These are phyloP conservation scores for Malaclemys terrapin DNA, from an alignment of 2,113 vertebrate genomes.

Conservation along the genomic window DNA sequence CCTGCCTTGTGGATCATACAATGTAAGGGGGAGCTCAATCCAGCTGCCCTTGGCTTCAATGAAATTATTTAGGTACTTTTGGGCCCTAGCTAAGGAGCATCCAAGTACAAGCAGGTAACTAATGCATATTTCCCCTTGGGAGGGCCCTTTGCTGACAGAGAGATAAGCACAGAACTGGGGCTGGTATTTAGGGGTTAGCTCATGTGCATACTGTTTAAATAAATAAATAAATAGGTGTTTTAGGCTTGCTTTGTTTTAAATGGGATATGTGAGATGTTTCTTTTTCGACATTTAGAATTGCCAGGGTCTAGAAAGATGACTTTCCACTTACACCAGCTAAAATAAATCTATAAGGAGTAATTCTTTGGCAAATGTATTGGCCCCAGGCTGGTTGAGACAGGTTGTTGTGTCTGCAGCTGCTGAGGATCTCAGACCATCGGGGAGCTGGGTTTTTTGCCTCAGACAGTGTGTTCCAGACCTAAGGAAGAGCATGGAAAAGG, in stretches of 20 bases:
- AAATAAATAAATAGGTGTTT: not conserved
- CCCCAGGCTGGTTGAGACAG: not conserved
- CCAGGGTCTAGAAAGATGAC: not conserved
- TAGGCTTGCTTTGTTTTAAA: not conserved
- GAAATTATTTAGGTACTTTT: not conserved
- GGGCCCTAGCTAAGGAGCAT: not conserved
- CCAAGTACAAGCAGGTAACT: not conserved
- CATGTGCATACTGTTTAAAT: not conserved
- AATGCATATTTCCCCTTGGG: not conserved
- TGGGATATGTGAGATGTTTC: not conserved
- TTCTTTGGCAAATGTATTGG: not conserved
- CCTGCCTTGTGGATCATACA: not conserved
- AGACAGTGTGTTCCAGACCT: not conserved
- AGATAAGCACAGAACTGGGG: not conserved
- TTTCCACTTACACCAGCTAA: not conserved
- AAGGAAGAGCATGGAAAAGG: not conserved
- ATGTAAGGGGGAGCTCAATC: not conserved
- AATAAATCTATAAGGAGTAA: not conserved
- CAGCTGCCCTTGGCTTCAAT: not conserved
- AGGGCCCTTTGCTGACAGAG: not conserved
- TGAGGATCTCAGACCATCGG: not conserved
- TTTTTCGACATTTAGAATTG: not conserved
- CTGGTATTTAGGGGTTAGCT: not conserved
- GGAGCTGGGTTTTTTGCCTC: not conserved
- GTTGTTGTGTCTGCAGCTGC: not conserved